Evolutionary conservation across 2,113 vertebrate genomes (phyloP).

Genomic region (Uria lomvia): DNA sequence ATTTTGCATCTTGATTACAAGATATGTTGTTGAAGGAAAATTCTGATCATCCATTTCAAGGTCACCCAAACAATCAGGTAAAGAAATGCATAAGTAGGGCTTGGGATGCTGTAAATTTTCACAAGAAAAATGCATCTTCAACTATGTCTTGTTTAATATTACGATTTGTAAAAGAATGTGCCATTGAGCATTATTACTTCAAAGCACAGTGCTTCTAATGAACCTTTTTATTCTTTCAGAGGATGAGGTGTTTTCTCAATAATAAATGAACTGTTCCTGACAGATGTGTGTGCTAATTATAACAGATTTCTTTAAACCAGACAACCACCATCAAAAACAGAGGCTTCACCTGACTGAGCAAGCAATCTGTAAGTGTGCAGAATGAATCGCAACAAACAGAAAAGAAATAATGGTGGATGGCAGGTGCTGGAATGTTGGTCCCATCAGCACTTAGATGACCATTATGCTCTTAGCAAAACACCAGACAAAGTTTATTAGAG

Average conservation of each 20-base stretch:
- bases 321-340: background rate
- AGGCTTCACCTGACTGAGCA: background rate
- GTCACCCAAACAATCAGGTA: background rate
- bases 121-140: background rate
- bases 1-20: background rate
- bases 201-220: background rate
- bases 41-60: background rate
- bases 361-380: background rate
- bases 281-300: background rate
- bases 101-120: background rate
- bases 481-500: background rate
- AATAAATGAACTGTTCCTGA: background rate
- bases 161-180: background rate
- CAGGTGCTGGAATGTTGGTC: background rate
- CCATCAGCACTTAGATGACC: background rate
- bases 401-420: background rate
- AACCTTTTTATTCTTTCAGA: background rate
- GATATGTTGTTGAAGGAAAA: background rate
- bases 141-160: background rate
- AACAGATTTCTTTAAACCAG: background rate
- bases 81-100: background rate
- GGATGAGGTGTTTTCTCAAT: background rate
- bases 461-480: background rate
- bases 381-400: background rate
- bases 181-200: background rate